Evolutionary conservation across 2,797 vertebrate species (phyloP), one percentile per base, ranked within the genome.

Genomic region (Bradypodion ventrale): DNA sequence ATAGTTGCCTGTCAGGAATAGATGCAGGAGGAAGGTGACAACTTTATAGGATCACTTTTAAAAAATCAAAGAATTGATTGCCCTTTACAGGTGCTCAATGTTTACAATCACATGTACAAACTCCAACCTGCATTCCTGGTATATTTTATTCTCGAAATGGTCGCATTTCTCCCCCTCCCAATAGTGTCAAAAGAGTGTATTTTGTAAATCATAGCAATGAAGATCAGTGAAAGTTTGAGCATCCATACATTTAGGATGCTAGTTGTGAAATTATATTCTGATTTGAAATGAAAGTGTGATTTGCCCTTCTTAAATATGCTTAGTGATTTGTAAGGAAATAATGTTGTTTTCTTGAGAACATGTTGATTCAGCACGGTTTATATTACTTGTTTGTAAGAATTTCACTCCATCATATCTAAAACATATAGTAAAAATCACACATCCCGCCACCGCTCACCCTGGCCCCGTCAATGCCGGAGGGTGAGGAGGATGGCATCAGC

Each of bases 21-120:
- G n/a, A n/a, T n/a, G n/a, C n/a, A n/a, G n/a, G n/a, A n/a, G n/a
- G n/a, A n/a, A n/a, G n/a, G n/a, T n/a, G n/a, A n/a, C n/a, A n/a
- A n/a, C n/a, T n/a, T n/a, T n/a, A n/a, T n/a, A n/a, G n/a, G n/a
- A n/a, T n/a, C n/a, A n/a, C n/a, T n/a, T n/a, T n/a, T n/a, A n/a
- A n/a, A n/a, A n/a, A n/a, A n/a, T n/a, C n/a, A n/a, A n/a, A n/a
- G n/a, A n/a, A n/a, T n/a, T n/a, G 23, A 72, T 81, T 69, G 25
- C 62, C 78, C 70, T 49, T 80, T 68, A 32, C 37, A 80, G 72
- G 70, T 80, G 84, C 46, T 75, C 25, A 68, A 32, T 68, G 7
- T 1, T 44, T 37, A 6, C 15, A 68, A 7, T 35, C 12, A 37
- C 60, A 60, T 7, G 59, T 49, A 19, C 32, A 44, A 29, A 29